Evolutionary conservation across 2,888 invertebrate genomes (phyloP).

Genomic region (Steinernema hermaphroditum): DNA sequence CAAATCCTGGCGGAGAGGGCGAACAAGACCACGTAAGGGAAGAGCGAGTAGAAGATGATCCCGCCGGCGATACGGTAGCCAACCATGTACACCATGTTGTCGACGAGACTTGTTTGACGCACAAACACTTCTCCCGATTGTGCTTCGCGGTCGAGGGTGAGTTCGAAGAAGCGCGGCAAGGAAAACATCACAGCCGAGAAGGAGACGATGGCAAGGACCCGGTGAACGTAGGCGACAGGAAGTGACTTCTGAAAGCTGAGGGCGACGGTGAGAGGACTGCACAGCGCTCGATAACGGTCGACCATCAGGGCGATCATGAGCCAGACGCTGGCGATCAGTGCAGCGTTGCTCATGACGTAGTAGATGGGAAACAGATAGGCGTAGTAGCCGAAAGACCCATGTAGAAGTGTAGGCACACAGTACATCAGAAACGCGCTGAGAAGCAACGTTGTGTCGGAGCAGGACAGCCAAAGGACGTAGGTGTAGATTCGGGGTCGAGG

Average conservation of each 20-base stretch:
- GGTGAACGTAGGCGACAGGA: conserved; percentile 36
- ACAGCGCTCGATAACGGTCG: conserved; percentile 45
- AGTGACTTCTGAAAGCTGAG: conserved; percentile 30
- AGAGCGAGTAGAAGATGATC: conserved; percentile 30
- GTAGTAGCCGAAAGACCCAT: conserved; percentile 37
- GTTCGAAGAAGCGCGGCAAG: conserved; percentile 46
- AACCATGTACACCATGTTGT: conserved; percentile 45
- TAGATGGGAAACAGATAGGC: conserved; percentile 41
- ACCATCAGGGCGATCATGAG: conserved; percentile 47
- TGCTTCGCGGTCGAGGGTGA: conserved; percentile 33
- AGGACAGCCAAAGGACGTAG: conserved; percentile 45
- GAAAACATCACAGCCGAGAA: conserved; percentile 40
- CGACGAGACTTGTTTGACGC: conserved; percentile 41
- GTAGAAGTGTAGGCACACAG: conserved; percentile 41
- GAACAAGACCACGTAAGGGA: conserved; percentile 47
- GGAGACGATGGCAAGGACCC: conserved; percentile 35
- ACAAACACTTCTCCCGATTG: conserved; percentile 23
- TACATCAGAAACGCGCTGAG: conserved; percentile 47
- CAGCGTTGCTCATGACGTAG: conserved; percentile 43
- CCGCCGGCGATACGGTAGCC: conserved; percentile 48
- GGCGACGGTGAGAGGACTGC: conserved; percentile 39
- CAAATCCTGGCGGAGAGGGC: conserved; percentile 35
- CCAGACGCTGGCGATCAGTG: conserved; percentile 46
- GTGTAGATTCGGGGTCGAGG: conserved; percentile 44
- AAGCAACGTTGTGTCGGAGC: conserved; percentile 44